A percentile compares a stretch with the other conserved stretches of the same genome.
phyloP scores from a whole-genome alignment of 2,113 vertebrate species.

The Willisornis vidua region DNA sequence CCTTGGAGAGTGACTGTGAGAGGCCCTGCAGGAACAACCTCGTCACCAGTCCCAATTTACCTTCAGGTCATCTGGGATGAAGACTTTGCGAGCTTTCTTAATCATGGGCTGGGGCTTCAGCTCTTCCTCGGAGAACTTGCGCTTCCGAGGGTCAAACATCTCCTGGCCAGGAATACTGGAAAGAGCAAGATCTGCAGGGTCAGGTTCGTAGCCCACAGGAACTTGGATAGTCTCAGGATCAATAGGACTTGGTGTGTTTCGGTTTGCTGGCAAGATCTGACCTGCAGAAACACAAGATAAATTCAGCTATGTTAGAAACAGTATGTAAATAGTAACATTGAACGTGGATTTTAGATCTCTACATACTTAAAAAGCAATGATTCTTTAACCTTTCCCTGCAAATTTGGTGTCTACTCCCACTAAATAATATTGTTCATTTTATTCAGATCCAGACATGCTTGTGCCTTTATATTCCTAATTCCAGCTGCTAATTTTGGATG shows the following conservation, averaged over 20 bases:
- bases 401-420: background rate
- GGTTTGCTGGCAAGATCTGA: constrained; percentile 81
- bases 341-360: background rate
- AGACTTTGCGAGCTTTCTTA: constrained; percentile 97
- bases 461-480: background rate
- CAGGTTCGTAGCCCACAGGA: constrained; percentile 89
- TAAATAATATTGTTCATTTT: background rate
- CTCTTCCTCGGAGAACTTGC: constrained; percentile 95
- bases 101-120: constrained; percentile 99
- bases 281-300: constrained; percentile 60
- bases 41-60: constrained; percentile 85
- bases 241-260: constrained; percentile 94
- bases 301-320: background rate
- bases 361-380: background rate
- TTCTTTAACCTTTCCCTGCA: background rate
- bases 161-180: constrained; percentile 99
- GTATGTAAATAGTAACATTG: background rate
- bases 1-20: background rate
- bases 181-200: constrained; percentile 94
- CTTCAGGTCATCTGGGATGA: constrained; percentile 97
- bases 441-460: background rate
- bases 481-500: background rate
- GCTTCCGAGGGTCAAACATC: constrained; percentile 95
- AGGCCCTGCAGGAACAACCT: background rate
- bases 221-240: constrained; percentile 97